Base-by-base conservation (phyloP, 2,113 vertebrate genomes). In the Bambusicola thoracicus region DNA sequence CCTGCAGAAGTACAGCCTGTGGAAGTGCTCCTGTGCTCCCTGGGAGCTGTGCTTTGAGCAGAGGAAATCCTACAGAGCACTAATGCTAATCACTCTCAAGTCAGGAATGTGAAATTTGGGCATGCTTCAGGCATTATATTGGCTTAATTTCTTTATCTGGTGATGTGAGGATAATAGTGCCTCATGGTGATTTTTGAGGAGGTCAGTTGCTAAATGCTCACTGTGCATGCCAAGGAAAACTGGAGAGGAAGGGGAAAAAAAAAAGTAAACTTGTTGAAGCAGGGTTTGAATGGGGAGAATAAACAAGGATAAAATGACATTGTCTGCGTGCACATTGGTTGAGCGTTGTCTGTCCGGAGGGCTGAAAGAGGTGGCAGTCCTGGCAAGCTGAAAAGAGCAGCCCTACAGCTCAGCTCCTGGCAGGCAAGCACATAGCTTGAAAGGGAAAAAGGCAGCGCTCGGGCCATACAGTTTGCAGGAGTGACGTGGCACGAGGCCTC, bases 131-230 rank as follows among this genome's bases (percentile, higher is more conserved):
- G 92, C 46, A 13, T 88, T 93, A 20, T 59, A n/a, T 83, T 48
- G 85, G 88, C 93, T 96, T 96, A 92, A 72, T 92, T 92, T 95
- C 88, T 88, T 95, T 96, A 90, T 94, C 93, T 95, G 83, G 82
- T 88, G 78, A 75, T 6, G 51, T 63, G 80, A 88, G 93, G 88
- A 81, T 95, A 94, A 92, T 40, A 34, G 76, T 59, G 40, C 92
- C 85, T 83, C 88, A 68, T 70, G 83, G 85, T 86, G 77, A 43
- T 81, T 93, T 93, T 93, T 90, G 95, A 93, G 95, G 95, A 95
- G 93, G 93, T 94, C 92, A 72, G 73, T 95, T 94, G 81, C 77
- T 96, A 86, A 92, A 92, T 88, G 83, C 76, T 94, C 65, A 72
- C 46, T 72, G 1, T 36, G 65, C 69, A 43, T 43, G 90, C 93